Evolutionary conservation across 2,113 vertebrate species (phyloP).

Genomic region (Syngnathoides biaculeatus): DNA sequence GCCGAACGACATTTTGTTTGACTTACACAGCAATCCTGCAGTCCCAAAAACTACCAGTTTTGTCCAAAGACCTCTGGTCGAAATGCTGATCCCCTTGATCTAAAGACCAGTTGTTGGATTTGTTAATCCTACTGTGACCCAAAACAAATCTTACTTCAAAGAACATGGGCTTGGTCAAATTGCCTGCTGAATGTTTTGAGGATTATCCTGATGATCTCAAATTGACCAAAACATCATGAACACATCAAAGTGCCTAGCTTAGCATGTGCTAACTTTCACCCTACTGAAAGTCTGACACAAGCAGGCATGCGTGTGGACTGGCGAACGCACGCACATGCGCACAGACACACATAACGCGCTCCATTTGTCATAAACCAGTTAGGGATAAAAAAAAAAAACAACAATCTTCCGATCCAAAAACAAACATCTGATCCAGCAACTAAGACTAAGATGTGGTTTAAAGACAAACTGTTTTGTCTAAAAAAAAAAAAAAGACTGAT

Average conservation of each 20-base stretch:
- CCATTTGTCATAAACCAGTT: too few relatives aligned
- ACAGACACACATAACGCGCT: too few relatives aligned
- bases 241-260: conserved; percentile 46
- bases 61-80: background rate
- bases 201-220: conserved; percentile 67
- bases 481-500: too few relatives aligned
- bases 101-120: background rate
- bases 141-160: conserved; percentile 62
- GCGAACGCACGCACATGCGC: too few relatives aligned
- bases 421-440: too few relatives aligned
- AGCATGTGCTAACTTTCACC: background rate
- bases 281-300: background rate
- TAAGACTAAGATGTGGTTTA: too few relatives aligned
- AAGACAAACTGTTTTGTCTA: too few relatives aligned
- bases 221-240: conserved; percentile 51
- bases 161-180: conserved; percentile 57
- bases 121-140: conserved; percentile 31
- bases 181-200: conserved; percentile 65
- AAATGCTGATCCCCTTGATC: background rate
- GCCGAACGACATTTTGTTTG: background rate
- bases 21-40: background rate
- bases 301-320: too few relatives aligned
- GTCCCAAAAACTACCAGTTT: background rate
- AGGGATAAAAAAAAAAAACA: too few relatives aligned
- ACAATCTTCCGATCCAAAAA: too few relatives aligned